Conservation (phyloP, 2,888 invertebrate species). For the Ochropacha duplaris region DNA sequence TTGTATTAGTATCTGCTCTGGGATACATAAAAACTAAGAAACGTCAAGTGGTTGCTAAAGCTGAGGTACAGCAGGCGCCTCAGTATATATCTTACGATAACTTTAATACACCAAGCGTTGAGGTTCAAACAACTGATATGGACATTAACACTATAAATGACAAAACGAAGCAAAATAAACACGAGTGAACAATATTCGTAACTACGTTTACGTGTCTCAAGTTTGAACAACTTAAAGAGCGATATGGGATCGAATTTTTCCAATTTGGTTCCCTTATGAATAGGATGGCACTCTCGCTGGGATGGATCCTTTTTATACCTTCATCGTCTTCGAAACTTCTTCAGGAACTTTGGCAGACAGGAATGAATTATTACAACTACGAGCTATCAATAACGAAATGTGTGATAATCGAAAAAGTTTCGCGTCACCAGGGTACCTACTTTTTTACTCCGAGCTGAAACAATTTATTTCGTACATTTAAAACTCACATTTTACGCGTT, state of each 20-base stretch:
- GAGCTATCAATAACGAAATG: slow-evolving; percentile 67
- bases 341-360: slow-evolving; percentile 56
- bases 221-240: slow-evolving; percentile 35
- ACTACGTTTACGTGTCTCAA: slow-evolving; percentile 27
- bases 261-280: slow-evolving; percentile 53
- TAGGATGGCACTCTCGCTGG: slow-evolving; percentile 54
- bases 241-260: slow-evolving; percentile 42
- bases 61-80: slow-evolving; percentile 87
- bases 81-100: slow-evolving; percentile 90
- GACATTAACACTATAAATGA: slow-evolving; percentile 75
- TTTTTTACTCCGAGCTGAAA: slow-evolving; percentile 31
- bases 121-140: slow-evolving; percentile 71
- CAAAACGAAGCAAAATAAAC: slow-evolving; percentile 64
- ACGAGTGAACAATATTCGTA: slow-evolving; percentile 42
- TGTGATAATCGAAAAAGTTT: slow-evolving; percentile 71
- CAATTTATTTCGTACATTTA: slow-evolving; percentile 20
- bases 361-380: slow-evolving; percentile 68
- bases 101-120: slow-evolving; percentile 66
- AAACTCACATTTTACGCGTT: slow-evolving; percentile 7
- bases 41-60: slow-evolving; percentile 88
- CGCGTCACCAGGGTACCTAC: slow-evolving; percentile 36
- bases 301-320: slow-evolving; percentile 54
- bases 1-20: slow-evolving; percentile 91
- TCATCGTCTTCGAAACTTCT: slow-evolving; percentile 57
- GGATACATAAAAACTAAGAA: slow-evolving; percentile 94